Evolutionary conservation across 2,113 vertebrate species (phyloP), one percentile per base, ranked within the genome.

Genomic region (Megaleporinus macrocephalus): DNA sequence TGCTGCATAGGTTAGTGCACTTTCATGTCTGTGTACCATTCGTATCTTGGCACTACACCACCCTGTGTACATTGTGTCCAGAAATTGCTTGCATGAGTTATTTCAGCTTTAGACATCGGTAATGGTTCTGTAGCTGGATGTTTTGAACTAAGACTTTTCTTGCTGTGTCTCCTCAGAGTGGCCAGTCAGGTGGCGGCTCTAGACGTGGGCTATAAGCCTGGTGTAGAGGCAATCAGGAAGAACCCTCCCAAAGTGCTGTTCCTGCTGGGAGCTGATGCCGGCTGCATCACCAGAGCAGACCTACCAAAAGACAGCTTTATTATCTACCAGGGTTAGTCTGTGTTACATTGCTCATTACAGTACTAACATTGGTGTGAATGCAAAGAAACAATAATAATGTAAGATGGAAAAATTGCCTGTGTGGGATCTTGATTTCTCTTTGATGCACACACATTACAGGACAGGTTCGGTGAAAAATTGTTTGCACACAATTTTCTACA

Each of bases 181-280:
- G 98, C 98, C 88, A 98, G 97, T 91, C 98, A 99, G 86, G 98
- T 99, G 13, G 98, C 98, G 88, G 97, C 98, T 20, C 90, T 99
- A 89, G 98, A 99, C 86, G 92, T 99, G 83, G 98, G 98, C 61
- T 99, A 98, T 94, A 97, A 97, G 89, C 93, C 97, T 63, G 98
- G 98, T n/a, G 96, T 99, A 20, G 96, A 98, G 4, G 91, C 93
- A 72, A 95, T 99, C 90, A 93, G 96, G 68, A 97, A 95, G 76
- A 95, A 91, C 80, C 96, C 96, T 57, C 98, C 98, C 61, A 97
- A 97, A 93, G 91, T 98, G 5, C 74, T 99, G 41, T 98, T 97
- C 89, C 94, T 99, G 51, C 87, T 99, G 62, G 98, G 98, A 87
- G 98, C 98, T 53, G 98, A 99, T 86, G 94, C 91, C 0, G 96